These are phyloP conservation scores for Drosophila insularis DNA, from an alignment of 1,140 invertebrate genomes.

Conservation along the genomic window DNA sequence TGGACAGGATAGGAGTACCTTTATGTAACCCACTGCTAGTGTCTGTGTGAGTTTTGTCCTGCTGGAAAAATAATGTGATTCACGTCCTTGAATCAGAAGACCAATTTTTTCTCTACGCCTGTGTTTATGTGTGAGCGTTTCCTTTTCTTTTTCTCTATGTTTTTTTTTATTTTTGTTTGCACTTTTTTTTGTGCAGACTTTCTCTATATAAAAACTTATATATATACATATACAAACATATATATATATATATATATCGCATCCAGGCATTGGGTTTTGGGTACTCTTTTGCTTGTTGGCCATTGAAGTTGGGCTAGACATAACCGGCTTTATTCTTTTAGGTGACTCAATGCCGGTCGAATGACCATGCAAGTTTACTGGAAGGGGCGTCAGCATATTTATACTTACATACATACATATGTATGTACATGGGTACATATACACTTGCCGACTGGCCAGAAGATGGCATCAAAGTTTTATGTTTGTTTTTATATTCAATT, in stretches of 20 bases:
- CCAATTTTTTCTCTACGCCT: constrained; percentile 78
- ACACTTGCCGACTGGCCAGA: constrained; percentile 21
- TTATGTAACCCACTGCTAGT: constrained; percentile 64
- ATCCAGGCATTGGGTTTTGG: constrained; percentile 29
- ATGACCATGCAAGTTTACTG: constrained; percentile 37
- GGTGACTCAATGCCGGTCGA: constrained; percentile 61
- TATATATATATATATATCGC: constrained; percentile 4
- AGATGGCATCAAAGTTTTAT: constrained; percentile 70
- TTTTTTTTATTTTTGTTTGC: constrained; percentile 70
- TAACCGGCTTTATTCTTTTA: constrained; percentile 66
- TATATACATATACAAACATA: constrained; percentile 50
- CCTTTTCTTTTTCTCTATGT: constrained; percentile 53
- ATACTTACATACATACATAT: neutral
- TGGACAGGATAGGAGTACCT: constrained; percentile 34
- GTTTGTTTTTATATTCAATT: constrained; percentile 79
- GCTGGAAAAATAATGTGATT: constrained; percentile 80
- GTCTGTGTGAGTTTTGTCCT: constrained; percentile 68
- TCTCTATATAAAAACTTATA: constrained; percentile 72
- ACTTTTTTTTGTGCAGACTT: constrained; percentile 77
- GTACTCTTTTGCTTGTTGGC: constrained; percentile 58
- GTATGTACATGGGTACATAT: constrained; percentile 19
- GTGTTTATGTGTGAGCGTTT: constrained; percentile 53
- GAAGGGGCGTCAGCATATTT: constrained; percentile 1
- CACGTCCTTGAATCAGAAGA: constrained; percentile 80
- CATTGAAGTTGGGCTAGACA: constrained; percentile 61